These are phyloP conservation scores for Zaprionus lineosus DNA, from an alignment of 2,888 invertebrate genomes.

Conservation along the genomic window DNA sequence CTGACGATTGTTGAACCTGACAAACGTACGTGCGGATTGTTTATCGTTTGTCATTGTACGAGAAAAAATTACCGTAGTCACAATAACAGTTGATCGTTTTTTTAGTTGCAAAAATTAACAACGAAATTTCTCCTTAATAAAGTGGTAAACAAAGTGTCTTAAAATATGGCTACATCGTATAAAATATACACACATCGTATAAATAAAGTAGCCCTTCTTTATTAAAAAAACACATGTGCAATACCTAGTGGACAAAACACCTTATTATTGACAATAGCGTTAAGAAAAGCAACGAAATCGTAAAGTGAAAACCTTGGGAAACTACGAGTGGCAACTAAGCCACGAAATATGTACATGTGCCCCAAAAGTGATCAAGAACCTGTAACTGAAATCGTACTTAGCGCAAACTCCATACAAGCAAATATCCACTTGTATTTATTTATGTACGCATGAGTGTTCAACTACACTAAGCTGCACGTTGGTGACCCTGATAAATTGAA, in stretches of 20 bases:
- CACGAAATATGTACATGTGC: conserved; percentile 1
- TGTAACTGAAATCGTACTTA: conserved; percentile 62
- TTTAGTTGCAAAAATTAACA: too few species aligned
- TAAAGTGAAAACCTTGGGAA: conserved; percentile 43
- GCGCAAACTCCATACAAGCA: conserved; percentile 19
- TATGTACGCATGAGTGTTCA: conserved; percentile 2
- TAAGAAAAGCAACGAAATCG: too few species aligned
- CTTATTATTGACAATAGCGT: too few species aligned
- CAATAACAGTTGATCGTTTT: too few species aligned
- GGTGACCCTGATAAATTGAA: conserved; percentile 57
- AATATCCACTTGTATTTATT: conserved; percentile 8
- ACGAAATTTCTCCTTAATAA: not conserved
- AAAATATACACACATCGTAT: too few species aligned
- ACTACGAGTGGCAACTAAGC: conserved; percentile 16
- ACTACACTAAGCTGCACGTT: conserved; percentile 35
- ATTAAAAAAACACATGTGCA: too few species aligned
- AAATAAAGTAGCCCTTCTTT: too few species aligned
- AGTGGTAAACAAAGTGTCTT: conserved; percentile 5
- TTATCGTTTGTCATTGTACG: conserved; percentile 20
- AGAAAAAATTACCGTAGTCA: too few species aligned
- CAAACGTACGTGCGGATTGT: conserved; percentile 61
- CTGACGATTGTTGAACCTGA: conserved; percentile 77
- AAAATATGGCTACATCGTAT: too few species aligned
- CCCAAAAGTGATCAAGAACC: conserved; percentile 48
- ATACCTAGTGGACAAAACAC: too few species aligned